Percentiles rank a stretch among this genome's conserved stretches.
These are phyloP conservation scores for Drosophila tani DNA, from an alignment of 1,140 invertebrate species.

Conservation along the genomic window DNA sequence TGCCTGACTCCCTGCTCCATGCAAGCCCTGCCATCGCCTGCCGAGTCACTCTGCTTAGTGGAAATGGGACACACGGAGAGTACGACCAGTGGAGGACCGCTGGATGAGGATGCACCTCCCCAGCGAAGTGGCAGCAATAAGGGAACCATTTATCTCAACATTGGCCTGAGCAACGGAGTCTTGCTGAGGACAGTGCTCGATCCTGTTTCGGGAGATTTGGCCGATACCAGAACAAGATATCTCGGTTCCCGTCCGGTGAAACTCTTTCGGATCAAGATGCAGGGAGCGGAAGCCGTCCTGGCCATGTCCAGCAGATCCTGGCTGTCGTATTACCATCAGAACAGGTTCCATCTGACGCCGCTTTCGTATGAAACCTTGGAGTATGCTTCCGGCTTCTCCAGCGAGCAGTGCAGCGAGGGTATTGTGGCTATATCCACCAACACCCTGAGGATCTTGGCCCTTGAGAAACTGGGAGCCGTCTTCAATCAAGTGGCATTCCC, in stretches of 20 bases:
- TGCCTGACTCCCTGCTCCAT: slow-evolving; percentile 97
- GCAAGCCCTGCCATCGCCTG: slow-evolving; percentile 98
- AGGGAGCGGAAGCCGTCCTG: slow-evolving; percentile 97
- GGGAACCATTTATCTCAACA: slow-evolving; percentile 97
- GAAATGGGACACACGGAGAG: slow-evolving; percentile 90
- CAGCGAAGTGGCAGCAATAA: slow-evolving; percentile 84
- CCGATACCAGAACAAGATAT: slow-evolving; percentile 98
- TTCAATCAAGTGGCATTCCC: slow-evolving; percentile 98
- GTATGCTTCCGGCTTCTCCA: slow-evolving; percentile 95
- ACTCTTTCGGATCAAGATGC: slow-evolving; percentile 97
- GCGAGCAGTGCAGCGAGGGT: slow-evolving; percentile 99
- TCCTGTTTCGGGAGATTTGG: slow-evolving; percentile 97
- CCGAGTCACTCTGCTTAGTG: slow-evolving; percentile 98
- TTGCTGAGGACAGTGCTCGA: slow-evolving; percentile 97
- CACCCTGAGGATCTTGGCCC: slow-evolving; percentile 97
- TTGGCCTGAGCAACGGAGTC: slow-evolving; percentile 99
- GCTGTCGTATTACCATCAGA: slow-evolving; percentile 99
- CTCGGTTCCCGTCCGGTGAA: slow-evolving; percentile 98
- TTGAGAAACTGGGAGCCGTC: slow-evolving; percentile 99
- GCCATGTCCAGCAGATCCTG: slow-evolving; percentile 99
- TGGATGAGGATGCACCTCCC: slow-evolving; percentile 82
- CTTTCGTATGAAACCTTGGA: slow-evolving; percentile 98
- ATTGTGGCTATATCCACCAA: slow-evolving; percentile 99
- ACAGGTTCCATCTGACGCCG: slow-evolving; percentile 97
- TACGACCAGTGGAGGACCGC: slow-evolving; percentile 82